Evolutionary conservation across 2,888 invertebrate species (phyloP).

Genomic region (Drosophila antonietae): DNA sequence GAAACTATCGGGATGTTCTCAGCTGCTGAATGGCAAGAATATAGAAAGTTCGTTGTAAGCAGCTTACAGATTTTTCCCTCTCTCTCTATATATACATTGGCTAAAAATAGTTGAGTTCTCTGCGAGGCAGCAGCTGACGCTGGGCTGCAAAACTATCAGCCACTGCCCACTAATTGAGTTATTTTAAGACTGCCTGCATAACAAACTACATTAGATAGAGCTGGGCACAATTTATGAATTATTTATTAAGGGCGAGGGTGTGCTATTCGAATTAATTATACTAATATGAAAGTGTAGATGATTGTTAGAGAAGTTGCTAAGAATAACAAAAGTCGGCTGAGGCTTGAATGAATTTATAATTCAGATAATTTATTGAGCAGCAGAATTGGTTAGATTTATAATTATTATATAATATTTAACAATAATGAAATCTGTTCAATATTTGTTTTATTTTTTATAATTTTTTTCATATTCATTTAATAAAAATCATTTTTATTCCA

Average conservation of each 20-base stretch:
- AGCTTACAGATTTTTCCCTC: constrained; percentile 29
- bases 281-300: background rate
- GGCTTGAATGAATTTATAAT: background rate
- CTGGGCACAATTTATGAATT: constrained; percentile 2
- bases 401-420: background rate
- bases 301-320: background rate
- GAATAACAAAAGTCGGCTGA: background rate
- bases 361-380: background rate
- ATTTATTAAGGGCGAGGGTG: constrained; percentile 2
- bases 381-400: background rate
- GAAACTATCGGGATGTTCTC: constrained; percentile 3
- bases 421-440: too few relatives aligned
- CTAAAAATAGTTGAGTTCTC: constrained; percentile 24
- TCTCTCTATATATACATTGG: constrained; percentile 1
- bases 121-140: constrained; percentile 11
- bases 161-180: constrained; percentile 13
- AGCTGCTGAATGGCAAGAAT: constrained; percentile 3
- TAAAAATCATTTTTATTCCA: background rate
- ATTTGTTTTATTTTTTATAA: too few relatives aligned
- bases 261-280: background rate
- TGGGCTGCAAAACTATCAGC: background rate
- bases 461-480: background rate
- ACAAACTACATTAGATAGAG: constrained; percentile 1
- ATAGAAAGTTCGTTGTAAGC: constrained; percentile 23
- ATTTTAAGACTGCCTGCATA: constrained; percentile 6